Evolutionary conservation across 2,113 vertebrate species (phyloP).

Genomic region (Falco punctatus): DNA sequence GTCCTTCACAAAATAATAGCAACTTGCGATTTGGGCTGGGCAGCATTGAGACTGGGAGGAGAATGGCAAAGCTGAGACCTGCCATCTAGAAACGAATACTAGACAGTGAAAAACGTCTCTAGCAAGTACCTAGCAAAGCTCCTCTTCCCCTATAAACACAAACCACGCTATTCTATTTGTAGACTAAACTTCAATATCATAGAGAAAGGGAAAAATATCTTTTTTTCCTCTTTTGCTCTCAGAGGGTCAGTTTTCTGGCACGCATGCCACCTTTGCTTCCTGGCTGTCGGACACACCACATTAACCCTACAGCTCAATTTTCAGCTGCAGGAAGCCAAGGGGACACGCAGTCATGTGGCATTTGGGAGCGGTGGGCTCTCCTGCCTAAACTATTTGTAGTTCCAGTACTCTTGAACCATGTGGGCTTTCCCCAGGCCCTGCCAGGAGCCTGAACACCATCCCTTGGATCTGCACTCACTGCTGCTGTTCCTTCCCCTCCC

Average conservation of each 20-base stretch:
- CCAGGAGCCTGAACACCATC: neutral
- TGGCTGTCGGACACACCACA: neutral
- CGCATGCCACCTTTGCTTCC: neutral
- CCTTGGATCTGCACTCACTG: neutral
- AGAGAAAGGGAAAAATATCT: accelerated
- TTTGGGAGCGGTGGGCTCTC: neutral
- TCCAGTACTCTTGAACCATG: neutral
- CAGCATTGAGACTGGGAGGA: neutral
- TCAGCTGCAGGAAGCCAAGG: neutral
- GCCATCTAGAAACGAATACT: neutral
- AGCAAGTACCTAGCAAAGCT: neutral
- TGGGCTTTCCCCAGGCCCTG: neutral
- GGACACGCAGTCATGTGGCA: neutral
- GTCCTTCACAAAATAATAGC: neutral
- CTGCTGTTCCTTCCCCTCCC: neutral
- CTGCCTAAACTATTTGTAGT: neutral
- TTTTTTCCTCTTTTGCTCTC: neutral
- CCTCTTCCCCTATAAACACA: neutral
- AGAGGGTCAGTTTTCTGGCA: neutral
- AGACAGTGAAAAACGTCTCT: neutral
- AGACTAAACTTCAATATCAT: neutral
- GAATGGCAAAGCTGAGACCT: neutral
- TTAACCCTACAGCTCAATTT: neutral
- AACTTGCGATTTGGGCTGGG: neutral
- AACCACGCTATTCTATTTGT: neutral